These are phyloP conservation scores for Pelvicachromis taeniatus DNA, from an alignment of 2,113 vertebrate species.

Conservation along the genomic window DNA sequence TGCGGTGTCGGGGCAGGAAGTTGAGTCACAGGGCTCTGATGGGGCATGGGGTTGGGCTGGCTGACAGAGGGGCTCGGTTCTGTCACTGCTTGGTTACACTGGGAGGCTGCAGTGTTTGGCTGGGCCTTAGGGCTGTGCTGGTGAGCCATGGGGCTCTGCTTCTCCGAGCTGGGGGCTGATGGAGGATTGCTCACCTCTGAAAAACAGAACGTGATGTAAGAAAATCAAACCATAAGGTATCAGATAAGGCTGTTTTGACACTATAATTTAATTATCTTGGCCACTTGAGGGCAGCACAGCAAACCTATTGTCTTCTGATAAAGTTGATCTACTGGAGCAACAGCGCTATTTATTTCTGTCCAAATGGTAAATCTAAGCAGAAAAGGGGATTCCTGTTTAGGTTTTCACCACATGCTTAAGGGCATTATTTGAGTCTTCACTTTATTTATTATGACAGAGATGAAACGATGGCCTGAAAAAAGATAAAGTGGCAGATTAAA, in stretches of 20 bases:
- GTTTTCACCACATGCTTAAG: background rate
- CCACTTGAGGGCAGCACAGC: background rate
- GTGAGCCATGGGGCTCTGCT: constrained; percentile 92
- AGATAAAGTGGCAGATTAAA: background rate
- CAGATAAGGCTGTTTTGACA: background rate
- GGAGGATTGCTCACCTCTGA: constrained; percentile 89
- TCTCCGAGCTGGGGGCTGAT: constrained; percentile 89
- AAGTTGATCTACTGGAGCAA: background rate
- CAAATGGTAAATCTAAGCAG: background rate
- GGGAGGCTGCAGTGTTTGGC: constrained; percentile 61
- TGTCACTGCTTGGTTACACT: constrained; percentile 67
- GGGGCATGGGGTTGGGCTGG: constrained; percentile 74
- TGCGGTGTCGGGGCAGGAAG: constrained; percentile 79
- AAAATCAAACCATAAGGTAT: background rate
- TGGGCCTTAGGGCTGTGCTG: constrained; percentile 83
- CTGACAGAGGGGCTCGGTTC: constrained; percentile 74
- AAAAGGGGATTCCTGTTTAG: background rate
- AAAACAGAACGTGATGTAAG: background rate
- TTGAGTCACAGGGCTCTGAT: constrained; percentile 75
- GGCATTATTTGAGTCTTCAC: background rate
- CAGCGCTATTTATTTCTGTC: background rate
- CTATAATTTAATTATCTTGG: background rate
- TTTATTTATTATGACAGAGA: background rate
- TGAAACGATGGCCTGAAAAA: background rate
- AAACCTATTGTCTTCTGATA: background rate